phyloP scores from a whole-genome alignment of 1,140 invertebrate species.

The Pectinophora gossypiella region DNA sequence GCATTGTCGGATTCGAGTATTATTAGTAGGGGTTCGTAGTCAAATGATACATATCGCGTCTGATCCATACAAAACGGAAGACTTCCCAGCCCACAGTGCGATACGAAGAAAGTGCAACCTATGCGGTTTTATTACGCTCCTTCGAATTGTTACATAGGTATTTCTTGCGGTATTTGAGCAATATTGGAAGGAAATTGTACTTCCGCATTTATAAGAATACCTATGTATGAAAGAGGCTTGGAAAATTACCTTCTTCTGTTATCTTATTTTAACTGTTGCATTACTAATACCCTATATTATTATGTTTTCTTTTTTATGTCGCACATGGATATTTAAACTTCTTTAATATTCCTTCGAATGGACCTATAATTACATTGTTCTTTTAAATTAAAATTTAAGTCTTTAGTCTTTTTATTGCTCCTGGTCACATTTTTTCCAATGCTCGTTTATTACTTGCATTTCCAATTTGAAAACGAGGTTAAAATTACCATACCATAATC shows the following conservation, averaged over 20 bases:
- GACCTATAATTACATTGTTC: too few species aligned
- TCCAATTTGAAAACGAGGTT: too few species aligned
- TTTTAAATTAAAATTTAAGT: too few species aligned
- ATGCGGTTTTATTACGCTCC: constrained; percentile 32
- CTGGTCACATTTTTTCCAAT: too few species aligned
- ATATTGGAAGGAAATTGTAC: constrained; percentile 34
- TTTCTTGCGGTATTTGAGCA: constrained; percentile 32
- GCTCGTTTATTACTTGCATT: too few species aligned
- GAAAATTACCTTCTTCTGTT: too few species aligned
- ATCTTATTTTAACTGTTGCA: too few species aligned
- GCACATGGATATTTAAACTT: too few species aligned
- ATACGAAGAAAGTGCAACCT: constrained; percentile 29
- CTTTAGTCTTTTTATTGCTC: too few species aligned
- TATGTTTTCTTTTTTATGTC: too few species aligned
- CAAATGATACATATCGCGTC: constrained; percentile 19
- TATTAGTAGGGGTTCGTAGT: background rate
- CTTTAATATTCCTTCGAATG: too few species aligned
- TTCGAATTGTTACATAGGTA: constrained; percentile 28
- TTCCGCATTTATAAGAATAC: constrained; percentile 21
- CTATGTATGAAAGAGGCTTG: background rate
- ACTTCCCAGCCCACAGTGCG: constrained; percentile 16
- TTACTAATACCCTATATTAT: too few species aligned
- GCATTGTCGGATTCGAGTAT: background rate
- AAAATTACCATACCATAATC: constrained; percentile 4
- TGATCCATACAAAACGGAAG: constrained; percentile 28